These are phyloP conservation scores for Trissolcus japonicus DNA, from an alignment of 2,888 invertebrate genomes.

Conservation along the genomic window DNA sequence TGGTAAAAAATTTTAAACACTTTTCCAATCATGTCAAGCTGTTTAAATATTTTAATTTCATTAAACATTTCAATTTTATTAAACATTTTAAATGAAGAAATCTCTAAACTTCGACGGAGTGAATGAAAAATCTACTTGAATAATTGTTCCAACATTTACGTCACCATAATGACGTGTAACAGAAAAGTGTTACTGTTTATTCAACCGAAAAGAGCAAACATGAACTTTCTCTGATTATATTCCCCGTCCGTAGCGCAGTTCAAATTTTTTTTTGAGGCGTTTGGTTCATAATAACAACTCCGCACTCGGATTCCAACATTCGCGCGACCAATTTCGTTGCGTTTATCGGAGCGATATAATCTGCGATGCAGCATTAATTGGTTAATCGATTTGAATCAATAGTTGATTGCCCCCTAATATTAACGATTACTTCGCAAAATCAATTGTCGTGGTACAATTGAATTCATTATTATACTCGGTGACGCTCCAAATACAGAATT, in stretches of 20 bases:
- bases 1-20: too few species aligned
- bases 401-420: slow-evolving; percentile 1
- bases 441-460: not conserved
- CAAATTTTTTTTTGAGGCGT: slow-evolving; percentile 19
- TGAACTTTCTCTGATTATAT: slow-evolving; percentile 29
- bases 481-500: not conserved
- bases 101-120: not conserved
- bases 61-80: not conserved
- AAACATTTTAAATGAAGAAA: not conserved
- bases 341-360: not conserved
- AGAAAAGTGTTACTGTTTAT: slow-evolving; percentile 6
- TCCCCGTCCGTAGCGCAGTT: slow-evolving; percentile 4
- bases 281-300: not conserved
- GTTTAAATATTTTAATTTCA: too few species aligned
- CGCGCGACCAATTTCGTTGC: not conserved
- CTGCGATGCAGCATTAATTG: not conserved
- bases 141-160: not conserved
- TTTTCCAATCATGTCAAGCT: too few species aligned
- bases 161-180: not conserved
- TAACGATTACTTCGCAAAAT: not conserved
- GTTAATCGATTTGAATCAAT: slow-evolving; percentile 4
- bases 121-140: not conserved
- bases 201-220: slow-evolving; percentile 14
- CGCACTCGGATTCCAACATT: not conserved
- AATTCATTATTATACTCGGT: not conserved